These are phyloP conservation scores for Ophraella communa DNA, from an alignment of 2,888 invertebrate genomes.

Conservation along the genomic window DNA sequence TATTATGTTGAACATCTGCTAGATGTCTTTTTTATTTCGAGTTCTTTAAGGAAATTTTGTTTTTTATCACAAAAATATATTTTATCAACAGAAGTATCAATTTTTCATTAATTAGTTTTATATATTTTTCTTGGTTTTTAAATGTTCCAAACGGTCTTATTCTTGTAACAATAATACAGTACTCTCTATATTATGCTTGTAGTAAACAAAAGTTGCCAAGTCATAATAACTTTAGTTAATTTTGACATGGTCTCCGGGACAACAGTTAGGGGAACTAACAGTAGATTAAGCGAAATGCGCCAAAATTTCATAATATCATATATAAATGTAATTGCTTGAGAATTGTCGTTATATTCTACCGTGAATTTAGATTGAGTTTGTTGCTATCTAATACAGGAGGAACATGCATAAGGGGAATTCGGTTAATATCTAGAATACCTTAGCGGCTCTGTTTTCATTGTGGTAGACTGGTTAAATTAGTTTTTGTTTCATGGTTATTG, in stretches of 20 bases:
- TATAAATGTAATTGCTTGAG: constrained; percentile 15
- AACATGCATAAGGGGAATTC: neutral
- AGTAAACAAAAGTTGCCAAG: constrained; percentile 15
- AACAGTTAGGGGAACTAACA: constrained; percentile 15
- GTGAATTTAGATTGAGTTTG: constrained; percentile 19
- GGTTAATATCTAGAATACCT: constrained; percentile 2
- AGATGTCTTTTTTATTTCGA: no score
- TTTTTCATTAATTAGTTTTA: no score
- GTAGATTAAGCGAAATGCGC: constrained; percentile 6
- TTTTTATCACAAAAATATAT: no score
- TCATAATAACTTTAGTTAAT: constrained; percentile 16
- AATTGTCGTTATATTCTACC: constrained; percentile 5
- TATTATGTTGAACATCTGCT: no score
- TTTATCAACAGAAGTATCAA: no score
- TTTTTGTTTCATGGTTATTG: neutral
- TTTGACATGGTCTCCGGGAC: constrained; percentile 13
- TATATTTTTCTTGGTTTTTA: neutral
- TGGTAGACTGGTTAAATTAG: neutral
- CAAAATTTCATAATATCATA: constrained; percentile 15
- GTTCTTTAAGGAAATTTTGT: no score
- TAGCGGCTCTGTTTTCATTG: neutral
- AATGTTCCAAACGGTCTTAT: neutral
- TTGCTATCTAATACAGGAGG: constrained; percentile 1
- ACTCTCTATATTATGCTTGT: neutral
- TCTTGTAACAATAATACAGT: neutral